Conservation (phyloP, 2,113 vertebrate genomes). For the Atherinomorus stipes region DNA sequence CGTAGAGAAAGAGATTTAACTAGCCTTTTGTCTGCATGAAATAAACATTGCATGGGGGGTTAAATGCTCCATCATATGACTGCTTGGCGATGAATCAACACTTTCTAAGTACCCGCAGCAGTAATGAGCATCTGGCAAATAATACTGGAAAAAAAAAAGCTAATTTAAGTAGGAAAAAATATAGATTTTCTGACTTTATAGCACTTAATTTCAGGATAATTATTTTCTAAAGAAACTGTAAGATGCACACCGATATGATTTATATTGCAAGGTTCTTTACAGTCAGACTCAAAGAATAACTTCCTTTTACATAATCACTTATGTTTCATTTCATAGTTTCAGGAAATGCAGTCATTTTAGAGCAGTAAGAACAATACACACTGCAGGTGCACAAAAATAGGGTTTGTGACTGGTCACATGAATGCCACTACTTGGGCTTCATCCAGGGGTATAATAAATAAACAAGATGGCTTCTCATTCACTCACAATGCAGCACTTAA, state of each 20-base stretch:
- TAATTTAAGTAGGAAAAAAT: neutral
- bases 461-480: constrained; percentile 75
- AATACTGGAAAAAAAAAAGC: constrained; percentile 10
- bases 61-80: constrained; percentile 74
- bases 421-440: constrained; percentile 50
- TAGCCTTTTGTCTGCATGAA: constrained; percentile 74
- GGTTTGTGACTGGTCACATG: constrained; percentile 57
- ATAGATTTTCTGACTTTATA: constrained; percentile 8
- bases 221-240: constrained; percentile 16
- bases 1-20: constrained; percentile 69
- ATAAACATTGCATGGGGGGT: constrained; percentile 73
- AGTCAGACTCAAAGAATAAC: constrained; percentile 12
- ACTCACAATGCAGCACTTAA: constrained; percentile 75
- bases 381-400: constrained; percentile 54
- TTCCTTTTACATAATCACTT: constrained; percentile 38
- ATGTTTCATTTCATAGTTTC: constrained; percentile 18
- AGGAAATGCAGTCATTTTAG: constrained; percentile 53
- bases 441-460: constrained; percentile 71
- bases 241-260: constrained; percentile 4
- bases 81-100: constrained; percentile 60
- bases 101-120: constrained; percentile 34
- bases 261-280: constrained; percentile 2
- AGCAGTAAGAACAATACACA: constrained; percentile 43
- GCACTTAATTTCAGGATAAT: constrained; percentile 17
- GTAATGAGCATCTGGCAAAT: constrained; percentile 48